phyloP scores from a whole-genome alignment of 2,113 vertebrate genomes.

The Lamprologus tigripictilis region DNA sequence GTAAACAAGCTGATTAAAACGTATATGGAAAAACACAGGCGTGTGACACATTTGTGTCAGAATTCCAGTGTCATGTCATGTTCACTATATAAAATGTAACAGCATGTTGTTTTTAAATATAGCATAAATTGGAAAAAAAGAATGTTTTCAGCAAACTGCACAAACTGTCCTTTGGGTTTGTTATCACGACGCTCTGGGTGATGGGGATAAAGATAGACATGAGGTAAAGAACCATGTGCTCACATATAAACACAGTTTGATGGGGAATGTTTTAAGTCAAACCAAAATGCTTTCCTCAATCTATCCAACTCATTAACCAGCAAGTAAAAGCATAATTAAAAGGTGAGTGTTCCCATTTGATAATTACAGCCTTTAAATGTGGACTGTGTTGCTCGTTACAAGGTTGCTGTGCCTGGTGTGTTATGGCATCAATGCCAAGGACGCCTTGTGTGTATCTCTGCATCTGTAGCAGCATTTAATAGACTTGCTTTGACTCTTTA shows the following conservation, averaged over 20 bases:
- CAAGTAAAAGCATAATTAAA: background rate
- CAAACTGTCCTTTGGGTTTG: background rate
- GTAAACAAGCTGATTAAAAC: slow-evolving; percentile 17
- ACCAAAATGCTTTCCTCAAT: background rate
- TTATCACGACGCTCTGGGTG: background rate
- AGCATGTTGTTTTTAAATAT: background rate
- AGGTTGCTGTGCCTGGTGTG: background rate
- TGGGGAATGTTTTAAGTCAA: background rate
- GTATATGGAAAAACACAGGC: background rate
- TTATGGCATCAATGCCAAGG: background rate
- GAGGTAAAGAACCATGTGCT: background rate
- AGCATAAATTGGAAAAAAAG: background rate
- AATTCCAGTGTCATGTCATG: too few species aligned
- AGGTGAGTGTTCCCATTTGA: background rate
- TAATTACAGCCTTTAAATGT: background rate
- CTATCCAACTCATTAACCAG: background rate
- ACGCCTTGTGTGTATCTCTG: accelerated
- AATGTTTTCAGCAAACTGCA: background rate
- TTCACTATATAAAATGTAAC: accelerated
- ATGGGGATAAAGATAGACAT: accelerated
- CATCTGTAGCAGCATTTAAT: background rate
- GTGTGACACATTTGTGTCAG: background rate
- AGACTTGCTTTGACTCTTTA: background rate
- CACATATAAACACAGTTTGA: background rate
- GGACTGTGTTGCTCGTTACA: background rate